Conservation (phyloP, 2,113 vertebrate species). For the Sterrhoptilus dennistouni region DNA sequence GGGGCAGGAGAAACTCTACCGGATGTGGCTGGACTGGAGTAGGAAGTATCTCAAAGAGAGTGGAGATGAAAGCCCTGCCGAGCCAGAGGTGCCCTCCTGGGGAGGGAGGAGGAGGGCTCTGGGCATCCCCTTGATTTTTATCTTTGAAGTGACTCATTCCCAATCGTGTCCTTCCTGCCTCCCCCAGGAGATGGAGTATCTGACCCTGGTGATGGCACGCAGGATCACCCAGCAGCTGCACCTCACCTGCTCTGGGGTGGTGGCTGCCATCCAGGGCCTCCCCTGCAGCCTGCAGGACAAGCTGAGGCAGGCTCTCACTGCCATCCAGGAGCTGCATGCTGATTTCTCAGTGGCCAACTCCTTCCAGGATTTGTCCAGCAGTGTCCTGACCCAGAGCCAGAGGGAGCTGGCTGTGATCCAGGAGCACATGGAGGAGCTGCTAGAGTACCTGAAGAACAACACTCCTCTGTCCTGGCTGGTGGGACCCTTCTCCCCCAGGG, state of each 20-base stretch:
- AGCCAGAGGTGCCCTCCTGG: slow-evolving; percentile 55
- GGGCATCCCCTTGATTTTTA: not conserved
- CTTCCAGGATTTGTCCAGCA: slow-evolving; percentile 74
- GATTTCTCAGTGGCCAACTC: slow-evolving; percentile 68
- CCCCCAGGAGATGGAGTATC: slow-evolving; percentile 61
- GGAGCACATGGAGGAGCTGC: slow-evolving; percentile 81
- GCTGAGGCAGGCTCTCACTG: slow-evolving; percentile 64
- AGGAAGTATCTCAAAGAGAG: slow-evolving; percentile 30
- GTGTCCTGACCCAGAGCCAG: slow-evolving; percentile 74
- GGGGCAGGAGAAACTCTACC: slow-evolving; percentile 77
- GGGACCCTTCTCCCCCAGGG: slow-evolving; percentile 56
- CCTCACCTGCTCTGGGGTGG: slow-evolving; percentile 66
- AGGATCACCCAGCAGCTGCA: slow-evolving; percentile 79
- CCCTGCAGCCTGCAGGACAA: slow-evolving; percentile 80
- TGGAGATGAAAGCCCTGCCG: not conserved
- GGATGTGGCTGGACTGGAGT: slow-evolving; percentile 84
- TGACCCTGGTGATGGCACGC: slow-evolving; percentile 71
- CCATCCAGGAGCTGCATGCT: slow-evolving; percentile 76
- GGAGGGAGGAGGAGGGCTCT: not conserved
- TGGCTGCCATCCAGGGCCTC: slow-evolving; percentile 82
- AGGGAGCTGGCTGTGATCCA: slow-evolving; percentile 73
- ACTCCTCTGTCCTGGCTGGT: slow-evolving; percentile 76
- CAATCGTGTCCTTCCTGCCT: not conserved
- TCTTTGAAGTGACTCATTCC: not conserved
- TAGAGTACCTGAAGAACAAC: slow-evolving; percentile 76